Evolutionary conservation across 2,888 invertebrate species (phyloP).

Genomic region (Camponotus fellah): DNA sequence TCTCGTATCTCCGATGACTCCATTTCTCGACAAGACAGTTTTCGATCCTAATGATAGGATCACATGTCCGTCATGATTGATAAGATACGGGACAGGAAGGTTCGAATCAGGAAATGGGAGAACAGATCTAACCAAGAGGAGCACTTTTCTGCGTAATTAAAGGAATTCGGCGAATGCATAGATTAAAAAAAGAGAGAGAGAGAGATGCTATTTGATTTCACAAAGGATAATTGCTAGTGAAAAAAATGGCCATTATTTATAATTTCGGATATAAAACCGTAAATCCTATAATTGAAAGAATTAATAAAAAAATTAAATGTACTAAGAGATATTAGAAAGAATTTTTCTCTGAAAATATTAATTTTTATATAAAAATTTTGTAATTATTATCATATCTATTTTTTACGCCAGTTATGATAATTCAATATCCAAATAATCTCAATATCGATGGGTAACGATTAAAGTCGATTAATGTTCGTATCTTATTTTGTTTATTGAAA

Average conservation of each 20-base stretch:
- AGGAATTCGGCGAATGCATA: conserved; percentile 16
- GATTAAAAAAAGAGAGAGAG: neutral
- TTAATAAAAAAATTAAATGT: neutral
- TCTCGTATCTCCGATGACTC: conserved; percentile 58
- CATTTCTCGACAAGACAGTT: conserved; percentile 61
- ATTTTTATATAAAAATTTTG: neutral
- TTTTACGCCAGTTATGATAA: neutral
- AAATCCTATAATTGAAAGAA: neutral
- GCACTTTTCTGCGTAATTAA: conserved; percentile 22
- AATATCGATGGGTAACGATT: no score
- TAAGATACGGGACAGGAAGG: conserved; percentile 68
- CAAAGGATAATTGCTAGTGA: neutral
- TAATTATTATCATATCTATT: neutral
- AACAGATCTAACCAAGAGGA: conserved; percentile 52
- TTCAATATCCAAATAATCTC: neutral
- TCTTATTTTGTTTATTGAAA: no score
- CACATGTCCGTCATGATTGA: conserved; percentile 57
- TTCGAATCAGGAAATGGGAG: conserved; percentile 63
- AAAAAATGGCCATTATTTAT: neutral
- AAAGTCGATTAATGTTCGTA: no score
- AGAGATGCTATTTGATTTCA: neutral
- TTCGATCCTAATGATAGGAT: conserved; percentile 64
- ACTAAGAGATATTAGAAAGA: neutral
- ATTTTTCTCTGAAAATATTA: neutral
- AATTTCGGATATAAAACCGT: neutral